Base-by-base conservation (phyloP, 2,113 vertebrate species). In the Alectura lathami region DNA sequence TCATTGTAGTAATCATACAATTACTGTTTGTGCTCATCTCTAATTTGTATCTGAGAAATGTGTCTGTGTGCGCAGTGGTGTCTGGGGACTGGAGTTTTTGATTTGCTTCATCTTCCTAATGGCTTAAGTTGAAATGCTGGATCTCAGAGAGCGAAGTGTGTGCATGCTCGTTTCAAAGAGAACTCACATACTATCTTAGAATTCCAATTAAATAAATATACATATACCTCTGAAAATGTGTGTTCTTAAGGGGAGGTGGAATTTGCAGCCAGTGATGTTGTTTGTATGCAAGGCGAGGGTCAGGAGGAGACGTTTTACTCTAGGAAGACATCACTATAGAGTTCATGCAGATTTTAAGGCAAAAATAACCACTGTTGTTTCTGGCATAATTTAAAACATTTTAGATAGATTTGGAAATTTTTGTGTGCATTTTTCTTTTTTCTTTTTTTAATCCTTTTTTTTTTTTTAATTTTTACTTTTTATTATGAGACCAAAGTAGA, bases 1-100 rank as follows among this genome's bases (percentile, higher is more conserved):
- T 79, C 86, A 59, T 80, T 86, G 23, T 34, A 75, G 26, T 85
- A 92, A 73, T 92, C 13, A 38, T 62, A 38, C 45, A 87, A 73
- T n/a, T n/a, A n/a, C n/a, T n/a, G n/a, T n/a, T n/a, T n/a, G n/a
- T n/a, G n/a, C n/a, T n/a, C n/a, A n/a, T n/a, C n/a, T n/a, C n/a
- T n/a, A n/a, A n/a, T n/a, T 38, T 32, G 9, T 23, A 34, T 51
- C 56, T 88, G 47, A 72, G 56, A 78, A 67, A 20, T 64, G 6
- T 62, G 32, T 84, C 9, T 70, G 23, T 57, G 24, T 64, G 48
- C 22, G 6, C 13, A 42, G 29, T 15, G 20, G 9, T 2, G 2
- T 76, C 66, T 47, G 45, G n/a, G 32, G 38, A 54, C 27, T 32
- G 42, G 27, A 60, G 69, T 18, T 47, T 89, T 24, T 53, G 72